Evolutionary conservation across 2,888 invertebrate genomes (phyloP).

Genomic region (Netelia virgata): DNA sequence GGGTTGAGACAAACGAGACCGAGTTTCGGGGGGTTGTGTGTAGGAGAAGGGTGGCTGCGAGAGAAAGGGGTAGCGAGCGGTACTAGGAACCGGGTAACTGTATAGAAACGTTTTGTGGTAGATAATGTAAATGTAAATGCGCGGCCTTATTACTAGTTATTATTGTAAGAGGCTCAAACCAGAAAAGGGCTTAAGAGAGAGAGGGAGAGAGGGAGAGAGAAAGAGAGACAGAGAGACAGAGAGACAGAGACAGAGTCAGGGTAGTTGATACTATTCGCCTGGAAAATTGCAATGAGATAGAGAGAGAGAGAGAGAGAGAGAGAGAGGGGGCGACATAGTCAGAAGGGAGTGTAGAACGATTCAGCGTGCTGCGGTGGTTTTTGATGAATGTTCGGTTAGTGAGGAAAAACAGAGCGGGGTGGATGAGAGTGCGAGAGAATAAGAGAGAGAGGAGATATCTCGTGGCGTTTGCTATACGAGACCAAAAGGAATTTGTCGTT

Average conservation of each 20-base stretch:
- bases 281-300: conserved; percentile 18
- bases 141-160: conserved; percentile 63
- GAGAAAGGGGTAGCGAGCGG: neutral
- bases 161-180: conserved; percentile 63
- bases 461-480: conserved; percentile 42
- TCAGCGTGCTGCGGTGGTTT: conserved; percentile 27
- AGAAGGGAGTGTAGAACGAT: conserved; percentile 22
- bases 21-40: conserved; percentile 16
- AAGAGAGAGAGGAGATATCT: conserved; percentile 23
- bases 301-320: neutral
- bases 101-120: conserved; percentile 36
- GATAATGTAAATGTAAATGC: conserved; percentile 62
- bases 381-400: conserved; percentile 48
- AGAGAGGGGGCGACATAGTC: neutral
- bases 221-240: conserved; percentile 27
- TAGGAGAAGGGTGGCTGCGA: neutral
- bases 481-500: conserved; percentile 62
- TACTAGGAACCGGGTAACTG: neutral
- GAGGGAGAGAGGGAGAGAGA: too few species aligned
- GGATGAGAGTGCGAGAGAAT: conserved; percentile 5
- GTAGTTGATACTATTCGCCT: conserved; percentile 21
- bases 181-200: conserved; percentile 47
- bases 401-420: neutral
- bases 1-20: neutral
- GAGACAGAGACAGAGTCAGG: neutral